phyloP scores from a whole-genome alignment of 2,113 vertebrate genomes.

The Ictalurus punctatus region DNA sequence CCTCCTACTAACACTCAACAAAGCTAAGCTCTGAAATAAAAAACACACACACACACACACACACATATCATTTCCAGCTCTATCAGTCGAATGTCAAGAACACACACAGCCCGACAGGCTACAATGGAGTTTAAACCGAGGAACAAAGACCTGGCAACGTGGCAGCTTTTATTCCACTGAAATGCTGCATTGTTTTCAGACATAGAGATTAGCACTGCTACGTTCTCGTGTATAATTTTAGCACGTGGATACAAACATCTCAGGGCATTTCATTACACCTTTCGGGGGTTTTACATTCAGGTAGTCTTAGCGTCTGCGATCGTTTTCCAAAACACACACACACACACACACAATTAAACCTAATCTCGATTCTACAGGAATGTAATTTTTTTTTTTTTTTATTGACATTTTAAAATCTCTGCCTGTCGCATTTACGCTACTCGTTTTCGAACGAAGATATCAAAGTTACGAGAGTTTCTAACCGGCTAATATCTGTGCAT shows the following conservation, averaged over 20 bases:
- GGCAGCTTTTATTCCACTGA: conserved; percentile 6
- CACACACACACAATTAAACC: background rate
- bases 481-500: background rate
- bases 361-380: background rate
- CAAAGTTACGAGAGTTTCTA: background rate
- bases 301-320: background rate
- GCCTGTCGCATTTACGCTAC: background rate
- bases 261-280: background rate
- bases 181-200: background rate
- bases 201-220: background rate
- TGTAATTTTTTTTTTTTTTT: background rate
- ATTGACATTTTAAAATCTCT: background rate
- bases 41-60: conserved; percentile 22
- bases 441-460: background rate
- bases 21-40: conserved; percentile 59
- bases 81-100: conserved; percentile 25
- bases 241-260: background rate
- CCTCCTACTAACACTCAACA: conserved; percentile 70
- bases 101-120: conserved; percentile 9
- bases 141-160: conserved; percentile 31
- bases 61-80: conserved; percentile 13
- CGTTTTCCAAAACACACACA: background rate
- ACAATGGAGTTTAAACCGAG: conserved; percentile 29
- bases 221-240: no score
- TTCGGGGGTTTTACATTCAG: background rate